These are phyloP conservation scores for Psammodynastes pulverulentus DNA, from an alignment of 2,113 vertebrate genomes.

Conservation along the genomic window DNA sequence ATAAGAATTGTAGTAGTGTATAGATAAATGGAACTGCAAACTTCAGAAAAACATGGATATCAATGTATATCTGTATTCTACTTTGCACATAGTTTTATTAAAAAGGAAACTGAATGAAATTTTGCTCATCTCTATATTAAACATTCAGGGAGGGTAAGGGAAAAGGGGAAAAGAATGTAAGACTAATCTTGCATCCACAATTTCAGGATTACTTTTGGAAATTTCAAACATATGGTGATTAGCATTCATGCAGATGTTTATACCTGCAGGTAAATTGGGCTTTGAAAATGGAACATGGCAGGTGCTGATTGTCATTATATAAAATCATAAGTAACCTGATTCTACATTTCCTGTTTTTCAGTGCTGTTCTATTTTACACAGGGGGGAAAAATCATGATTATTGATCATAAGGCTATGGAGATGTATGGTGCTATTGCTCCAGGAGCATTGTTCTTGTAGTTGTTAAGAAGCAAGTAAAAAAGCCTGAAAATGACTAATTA, in stretches of 20 bases:
- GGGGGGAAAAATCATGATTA: neutral
- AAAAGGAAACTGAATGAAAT: neutral
- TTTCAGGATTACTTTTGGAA: conserved; percentile 12
- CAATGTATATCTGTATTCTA: neutral
- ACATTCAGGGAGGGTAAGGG: neutral
- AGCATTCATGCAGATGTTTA: neutral
- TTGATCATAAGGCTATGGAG: conserved; percentile 13
- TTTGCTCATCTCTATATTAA: neutral
- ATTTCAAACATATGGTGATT: conserved; percentile 19
- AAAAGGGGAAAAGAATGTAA: neutral
- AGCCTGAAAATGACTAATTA: neutral
- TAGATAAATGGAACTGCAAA: neutral
- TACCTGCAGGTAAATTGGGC: conserved; percentile 21
- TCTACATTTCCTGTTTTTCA: conserved; percentile 14
- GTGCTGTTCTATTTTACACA: conserved; percentile 8
- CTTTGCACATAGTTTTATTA: neutral
- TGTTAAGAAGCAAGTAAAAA: neutral
- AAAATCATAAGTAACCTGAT: conserved; percentile 21
- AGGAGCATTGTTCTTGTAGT: neutral
- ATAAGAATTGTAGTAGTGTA: neutral
- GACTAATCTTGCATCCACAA: neutral
- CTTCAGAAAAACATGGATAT: neutral
- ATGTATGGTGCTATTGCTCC: neutral
- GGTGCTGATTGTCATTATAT: conserved; percentile 21
- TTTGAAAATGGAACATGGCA: conserved; percentile 24